phyloP scores from a whole-genome alignment of 2,888 invertebrate genomes.

The Lobophora halterata region DNA sequence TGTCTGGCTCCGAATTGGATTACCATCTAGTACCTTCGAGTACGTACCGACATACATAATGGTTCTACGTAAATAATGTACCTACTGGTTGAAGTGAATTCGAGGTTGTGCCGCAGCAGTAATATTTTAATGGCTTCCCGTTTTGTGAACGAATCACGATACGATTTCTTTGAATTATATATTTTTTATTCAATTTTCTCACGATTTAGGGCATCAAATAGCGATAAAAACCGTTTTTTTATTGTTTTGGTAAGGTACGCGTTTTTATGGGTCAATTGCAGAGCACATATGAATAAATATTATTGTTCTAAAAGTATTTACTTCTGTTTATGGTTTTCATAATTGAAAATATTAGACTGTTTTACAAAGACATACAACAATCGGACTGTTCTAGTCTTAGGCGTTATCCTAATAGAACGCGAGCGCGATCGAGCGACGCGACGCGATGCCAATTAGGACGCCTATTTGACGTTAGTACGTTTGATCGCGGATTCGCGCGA shows the following conservation, averaged over 20 bases:
- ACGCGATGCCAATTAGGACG: no score
- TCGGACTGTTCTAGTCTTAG: no score
- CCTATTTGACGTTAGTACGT: no score
- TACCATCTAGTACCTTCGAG: conserved; percentile 19
- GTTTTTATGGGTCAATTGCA: conserved; percentile 1
- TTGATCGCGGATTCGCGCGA: no score
- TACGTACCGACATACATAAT: conserved; percentile 10
- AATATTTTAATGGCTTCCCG: conserved; percentile 11
- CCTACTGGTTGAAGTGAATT: conserved; percentile 17
- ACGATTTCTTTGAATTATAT: conserved; percentile 6
- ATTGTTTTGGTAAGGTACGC: conserved; percentile 7
- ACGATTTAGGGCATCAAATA: conserved; percentile 2
- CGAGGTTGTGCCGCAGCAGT: conserved; percentile 8
- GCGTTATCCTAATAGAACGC: no score
- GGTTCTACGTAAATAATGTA: no score
- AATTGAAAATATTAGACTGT: no score
- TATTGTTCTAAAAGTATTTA: conserved; percentile 1
- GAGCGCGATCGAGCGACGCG: no score
- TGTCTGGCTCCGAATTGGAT: conserved; percentile 22
- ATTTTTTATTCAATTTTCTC: conserved; percentile 3
- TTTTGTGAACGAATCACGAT: conserved; percentile 7
- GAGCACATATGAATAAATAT: background rate
- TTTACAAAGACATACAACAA: no score
- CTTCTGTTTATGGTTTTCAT: no score
- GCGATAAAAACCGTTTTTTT: conserved; percentile 4